Conservation (phyloP, 2,888 invertebrate genomes). For the Lasioglossum oenotherae region DNA sequence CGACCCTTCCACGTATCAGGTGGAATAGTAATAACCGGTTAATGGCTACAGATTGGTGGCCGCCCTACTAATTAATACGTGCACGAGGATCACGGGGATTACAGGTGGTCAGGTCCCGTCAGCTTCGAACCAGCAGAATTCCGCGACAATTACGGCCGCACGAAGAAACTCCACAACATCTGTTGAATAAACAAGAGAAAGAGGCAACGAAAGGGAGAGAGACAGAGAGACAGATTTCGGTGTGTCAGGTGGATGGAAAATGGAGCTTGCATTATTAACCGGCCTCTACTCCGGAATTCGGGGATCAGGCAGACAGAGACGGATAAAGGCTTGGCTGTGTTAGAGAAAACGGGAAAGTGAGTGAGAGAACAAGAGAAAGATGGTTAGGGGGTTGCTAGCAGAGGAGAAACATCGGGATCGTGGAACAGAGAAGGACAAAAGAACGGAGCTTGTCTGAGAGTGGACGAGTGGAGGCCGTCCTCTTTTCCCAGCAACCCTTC, state of each 20-base stretch:
- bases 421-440: conserved; percentile 29
- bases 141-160: conserved; percentile 8
- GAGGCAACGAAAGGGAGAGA: background rate
- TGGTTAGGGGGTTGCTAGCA: background rate
- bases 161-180: background rate
- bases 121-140: background rate
- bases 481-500: conserved; percentile 70
- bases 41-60: conserved; percentile 74
- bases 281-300: conserved; percentile 70
- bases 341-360: conserved; percentile 7
- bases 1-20: conserved; percentile 41
- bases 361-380: conserved; percentile 12
- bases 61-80: conserved; percentile 73
- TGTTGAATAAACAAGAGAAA: background rate
- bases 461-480: conserved; percentile 71
- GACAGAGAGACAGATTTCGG: conserved; percentile 43
- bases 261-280: conserved; percentile 72
- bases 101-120: conserved; percentile 47
- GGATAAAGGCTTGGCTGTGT: conserved; percentile 32
- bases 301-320: conserved; percentile 64
- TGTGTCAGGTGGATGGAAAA: conserved; percentile 69
- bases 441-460: conserved; percentile 64
- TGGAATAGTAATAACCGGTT: conserved; percentile 75
- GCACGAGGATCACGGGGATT: conserved; percentile 69
- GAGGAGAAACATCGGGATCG: background rate